Evolutionary conservation across 2,113 vertebrate species (phyloP).

Genomic region (Grammomys dolichurus): DNA sequence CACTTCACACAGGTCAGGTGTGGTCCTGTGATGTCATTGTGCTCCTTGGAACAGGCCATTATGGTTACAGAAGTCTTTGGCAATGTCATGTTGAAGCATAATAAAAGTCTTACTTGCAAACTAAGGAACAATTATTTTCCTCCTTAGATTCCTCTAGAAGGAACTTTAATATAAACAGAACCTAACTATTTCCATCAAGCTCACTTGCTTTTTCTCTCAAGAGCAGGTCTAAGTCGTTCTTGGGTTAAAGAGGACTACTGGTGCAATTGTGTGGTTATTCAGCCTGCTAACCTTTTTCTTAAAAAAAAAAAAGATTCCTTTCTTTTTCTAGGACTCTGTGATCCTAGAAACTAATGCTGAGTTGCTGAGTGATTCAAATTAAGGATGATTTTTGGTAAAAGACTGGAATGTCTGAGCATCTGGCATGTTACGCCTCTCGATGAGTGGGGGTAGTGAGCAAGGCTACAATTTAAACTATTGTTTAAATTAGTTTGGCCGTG

Average conservation of each 20-base stretch:
- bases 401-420: too few relatives aligned
- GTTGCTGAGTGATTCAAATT: too few relatives aligned
- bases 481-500: neutral
- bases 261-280: neutral
- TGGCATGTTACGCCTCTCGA: too few relatives aligned
- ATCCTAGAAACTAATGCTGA: neutral
- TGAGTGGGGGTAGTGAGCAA: too few relatives aligned
- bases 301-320: neutral
- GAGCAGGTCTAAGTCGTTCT: neutral
- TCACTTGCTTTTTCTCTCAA: neutral
- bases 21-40: neutral
- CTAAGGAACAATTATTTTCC: conserved; percentile 34
- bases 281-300: neutral
- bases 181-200: neutral
- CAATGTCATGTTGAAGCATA: neutral
- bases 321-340: neutral
- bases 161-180: conserved; percentile 30
- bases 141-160: neutral
- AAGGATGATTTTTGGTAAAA: too few relatives aligned
- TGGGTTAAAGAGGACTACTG: conserved; percentile 14
- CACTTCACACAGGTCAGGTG: too few relatives aligned
- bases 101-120: neutral
- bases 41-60: neutral
- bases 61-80: neutral
- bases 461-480: neutral